A percentile compares a stretch with the other conserved stretches of the same genome.
These are phyloP conservation scores for Salvator merianae DNA, from an alignment of 2,113 vertebrate genomes.

Conservation along the genomic window DNA sequence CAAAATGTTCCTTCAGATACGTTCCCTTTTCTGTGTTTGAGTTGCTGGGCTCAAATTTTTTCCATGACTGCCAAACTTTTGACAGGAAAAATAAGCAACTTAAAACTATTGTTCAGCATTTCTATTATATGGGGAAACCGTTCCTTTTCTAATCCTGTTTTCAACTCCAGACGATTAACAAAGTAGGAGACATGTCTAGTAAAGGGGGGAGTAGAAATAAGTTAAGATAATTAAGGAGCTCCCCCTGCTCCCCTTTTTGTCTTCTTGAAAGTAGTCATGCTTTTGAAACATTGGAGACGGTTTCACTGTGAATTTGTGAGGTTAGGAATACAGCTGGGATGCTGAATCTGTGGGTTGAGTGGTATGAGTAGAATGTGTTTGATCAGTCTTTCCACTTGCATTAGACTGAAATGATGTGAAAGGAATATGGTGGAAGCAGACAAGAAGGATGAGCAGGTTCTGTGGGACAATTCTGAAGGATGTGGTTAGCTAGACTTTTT, in stretches of 20 bases:
- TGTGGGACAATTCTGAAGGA: conserved; percentile 57
- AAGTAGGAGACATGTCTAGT: conserved; percentile 49
- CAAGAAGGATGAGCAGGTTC: conserved; percentile 56
- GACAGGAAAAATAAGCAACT: conserved; percentile 31
- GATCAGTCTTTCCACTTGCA: conserved; percentile 74
- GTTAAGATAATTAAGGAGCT: conserved; percentile 58
- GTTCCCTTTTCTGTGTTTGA: conserved; percentile 28
- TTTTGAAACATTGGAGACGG: conserved; percentile 70
- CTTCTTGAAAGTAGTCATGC: conserved; percentile 58
- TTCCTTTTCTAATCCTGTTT: conserved; percentile 36
- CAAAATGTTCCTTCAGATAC: conserved; percentile 18
- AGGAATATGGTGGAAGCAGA: conserved; percentile 62
- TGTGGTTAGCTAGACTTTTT: conserved; percentile 49
- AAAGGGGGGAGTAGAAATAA: conserved; percentile 35
- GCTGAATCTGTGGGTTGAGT: conserved; percentile 70
- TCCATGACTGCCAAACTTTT: conserved; percentile 25
- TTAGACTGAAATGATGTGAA: conserved; percentile 68
- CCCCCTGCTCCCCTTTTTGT: conserved; percentile 55
- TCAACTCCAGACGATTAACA: conserved; percentile 51
- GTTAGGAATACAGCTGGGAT: conserved; percentile 73
- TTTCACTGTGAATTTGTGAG: conserved; percentile 71
- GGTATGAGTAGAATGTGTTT: conserved; percentile 81
- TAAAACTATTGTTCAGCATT: conserved; percentile 29
- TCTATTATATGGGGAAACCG: conserved; percentile 17
- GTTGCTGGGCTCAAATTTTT: conserved; percentile 12